These are phyloP conservation scores for Tympanoctomys barrerae DNA, from an alignment of 2,797 vertebrate genomes.

Conservation along the genomic window DNA sequence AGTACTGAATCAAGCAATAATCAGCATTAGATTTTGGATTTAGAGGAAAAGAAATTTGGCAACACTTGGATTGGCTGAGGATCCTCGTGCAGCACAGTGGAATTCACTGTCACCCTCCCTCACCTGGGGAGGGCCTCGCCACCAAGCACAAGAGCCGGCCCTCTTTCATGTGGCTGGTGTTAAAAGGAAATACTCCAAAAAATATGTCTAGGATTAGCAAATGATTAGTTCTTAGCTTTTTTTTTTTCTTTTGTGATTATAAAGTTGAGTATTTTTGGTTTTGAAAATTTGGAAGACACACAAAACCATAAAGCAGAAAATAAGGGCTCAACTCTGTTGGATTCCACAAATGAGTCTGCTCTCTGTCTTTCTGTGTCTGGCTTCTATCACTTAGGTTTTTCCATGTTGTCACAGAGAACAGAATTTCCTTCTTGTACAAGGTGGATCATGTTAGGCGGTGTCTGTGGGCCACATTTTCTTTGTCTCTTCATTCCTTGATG, in stretches of 20 bases:
- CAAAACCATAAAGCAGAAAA: not conserved
- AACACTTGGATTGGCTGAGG: not conserved
- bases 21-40: not conserved
- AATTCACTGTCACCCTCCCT: accelerated
- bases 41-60: not conserved
- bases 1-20: not conserved
- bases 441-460: no score
- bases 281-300: not conserved
- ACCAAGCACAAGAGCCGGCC: accelerated
- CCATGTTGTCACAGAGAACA: not conserved
- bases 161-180: accelerated
- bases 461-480: no score
- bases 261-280: not conserved
- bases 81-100: accelerated
- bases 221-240: no score
- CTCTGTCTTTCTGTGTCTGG: not conserved
- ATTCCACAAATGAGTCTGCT: no score
- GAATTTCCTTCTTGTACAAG: not conserved
- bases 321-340: not conserved
- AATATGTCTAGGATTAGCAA: not conserved
- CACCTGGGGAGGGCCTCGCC: accelerated
- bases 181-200: not conserved
- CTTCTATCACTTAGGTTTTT: not conserved
- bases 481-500: accelerated
- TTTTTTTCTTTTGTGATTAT: not conserved